Conservation (phyloP, 2,888 invertebrate species). For the Lysandra coridon region DNA sequence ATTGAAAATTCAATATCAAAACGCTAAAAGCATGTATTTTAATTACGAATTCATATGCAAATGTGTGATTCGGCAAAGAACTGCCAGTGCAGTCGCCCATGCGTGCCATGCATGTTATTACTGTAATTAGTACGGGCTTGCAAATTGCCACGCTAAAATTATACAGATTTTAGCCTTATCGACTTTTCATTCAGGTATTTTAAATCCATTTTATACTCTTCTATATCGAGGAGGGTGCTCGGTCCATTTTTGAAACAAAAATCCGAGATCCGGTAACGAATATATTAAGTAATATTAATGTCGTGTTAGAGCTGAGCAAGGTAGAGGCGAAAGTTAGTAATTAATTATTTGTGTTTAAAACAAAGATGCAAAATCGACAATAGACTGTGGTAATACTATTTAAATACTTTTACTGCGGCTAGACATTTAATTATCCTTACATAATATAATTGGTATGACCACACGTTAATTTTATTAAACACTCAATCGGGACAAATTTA, state of each 20-base stretch:
- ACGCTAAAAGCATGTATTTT: slow-evolving; percentile 59
- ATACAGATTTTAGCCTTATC: slow-evolving; percentile 17
- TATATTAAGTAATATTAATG: too few species aligned
- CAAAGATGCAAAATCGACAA: too few species aligned
- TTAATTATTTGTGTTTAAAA: too few species aligned
- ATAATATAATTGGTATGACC: neutral
- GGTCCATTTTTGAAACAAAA: neutral
- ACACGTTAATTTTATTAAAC: slow-evolving; percentile 45
- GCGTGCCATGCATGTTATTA: slow-evolving; percentile 68
- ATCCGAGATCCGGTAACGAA: too few species aligned
- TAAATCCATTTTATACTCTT: neutral
- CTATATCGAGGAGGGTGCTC: neutral
- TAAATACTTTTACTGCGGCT: too few species aligned
- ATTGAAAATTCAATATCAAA: slow-evolving; percentile 24
- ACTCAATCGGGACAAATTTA: slow-evolving; percentile 53
- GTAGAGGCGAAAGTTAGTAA: too few species aligned
- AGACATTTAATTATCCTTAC: neutral
- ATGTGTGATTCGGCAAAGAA: slow-evolving; percentile 73
- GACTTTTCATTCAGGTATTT: slow-evolving; percentile 26
- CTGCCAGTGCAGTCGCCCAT: slow-evolving; percentile 68
- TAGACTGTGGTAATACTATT: too few species aligned
- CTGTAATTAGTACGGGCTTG: slow-evolving; percentile 67
- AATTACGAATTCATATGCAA: slow-evolving; percentile 80
- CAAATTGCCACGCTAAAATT: slow-evolving; percentile 27
- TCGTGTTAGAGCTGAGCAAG: too few species aligned